Base-by-base conservation (phyloP, 2,888 invertebrate species). In the Crepidodera aurea region DNA sequence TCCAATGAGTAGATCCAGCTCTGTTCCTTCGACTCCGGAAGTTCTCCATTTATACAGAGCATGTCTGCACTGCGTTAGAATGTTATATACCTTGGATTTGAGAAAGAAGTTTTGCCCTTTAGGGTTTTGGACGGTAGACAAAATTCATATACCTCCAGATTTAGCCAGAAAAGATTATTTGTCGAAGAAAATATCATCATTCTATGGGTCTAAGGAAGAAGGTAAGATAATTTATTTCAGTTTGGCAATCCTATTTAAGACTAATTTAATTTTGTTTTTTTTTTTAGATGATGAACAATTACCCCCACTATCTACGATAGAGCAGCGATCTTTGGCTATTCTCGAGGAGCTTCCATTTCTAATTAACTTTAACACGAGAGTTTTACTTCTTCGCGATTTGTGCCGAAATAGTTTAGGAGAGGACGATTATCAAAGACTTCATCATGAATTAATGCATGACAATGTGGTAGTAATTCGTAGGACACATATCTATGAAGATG, bases 401-500 rank as follows among this genome's bases (percentile, higher is more conserved):
- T 86, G 82, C 63, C 71, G 77, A 58, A 77, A 75, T 74, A 73
- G 82, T 77, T 69, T 82, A 72, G 69, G 77, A 2, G 78, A 78
- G 55, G 71, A 71, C 16, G 77, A 78, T 40, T 77, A 77, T 57
- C 73, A 77, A 46, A 64, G 79, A 29, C 68, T 80, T 60, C 78
- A 78, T 44, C 75, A 77, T 27, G 81, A 81, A 51, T 77, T 81
- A 61, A 68, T 77, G 55, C 72, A 74, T 15, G 80, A 80, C 60
- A 77, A 74, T 57, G 71, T 75, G 1, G 86, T 95, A 29, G 89
- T 89, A 25, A 91, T 95, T 5, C 83, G 96, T 60, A 85, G 99
- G 58, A 91, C 93, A 69, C 95, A 96, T 82, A 85, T 99, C n/a
- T 99, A 99, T 79, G 98, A 98, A 82, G 99, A 99, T 82, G 95